These are phyloP conservation scores for Lipophrys pholis DNA, from an alignment of 2,113 vertebrate genomes.

Conservation along the genomic window DNA sequence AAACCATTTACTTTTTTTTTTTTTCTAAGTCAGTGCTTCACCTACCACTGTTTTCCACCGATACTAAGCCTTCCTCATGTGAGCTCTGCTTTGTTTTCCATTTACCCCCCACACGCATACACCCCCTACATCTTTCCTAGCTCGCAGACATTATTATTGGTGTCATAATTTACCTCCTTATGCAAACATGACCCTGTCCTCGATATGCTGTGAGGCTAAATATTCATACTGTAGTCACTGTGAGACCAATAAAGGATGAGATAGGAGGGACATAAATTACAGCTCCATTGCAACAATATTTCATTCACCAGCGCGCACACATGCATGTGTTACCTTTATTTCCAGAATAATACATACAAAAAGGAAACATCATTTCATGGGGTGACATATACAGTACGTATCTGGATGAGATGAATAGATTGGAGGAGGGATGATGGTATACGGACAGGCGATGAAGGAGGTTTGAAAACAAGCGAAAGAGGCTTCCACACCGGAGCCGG, in stretches of 20 bases:
- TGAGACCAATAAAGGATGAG: slow-evolving; percentile 73
- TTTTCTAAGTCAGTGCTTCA: not conserved
- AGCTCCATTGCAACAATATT: slow-evolving; percentile 33
- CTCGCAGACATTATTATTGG: slow-evolving; percentile 65
- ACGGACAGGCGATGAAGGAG: slow-evolving; percentile 12
- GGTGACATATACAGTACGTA: slow-evolving; percentile 43
- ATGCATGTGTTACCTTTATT: slow-evolving; percentile 10
- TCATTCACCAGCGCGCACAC: slow-evolving; percentile 34
- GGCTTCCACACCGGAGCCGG: slow-evolving; percentile 5
- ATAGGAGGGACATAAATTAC: slow-evolving; percentile 73
- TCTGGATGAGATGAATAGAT: slow-evolving; percentile 57
- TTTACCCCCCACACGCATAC: not conserved
- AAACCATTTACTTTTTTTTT: not conserved
- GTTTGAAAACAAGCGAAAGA: slow-evolving; percentile 23
- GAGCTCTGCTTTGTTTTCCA: slow-evolving; percentile 7
- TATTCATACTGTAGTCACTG: slow-evolving; percentile 79
- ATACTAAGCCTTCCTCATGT: not conserved
- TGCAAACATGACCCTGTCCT: slow-evolving; percentile 82
- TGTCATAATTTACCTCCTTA: slow-evolving; percentile 81
- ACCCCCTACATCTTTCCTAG: slow-evolving; percentile 17
- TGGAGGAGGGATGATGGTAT: slow-evolving; percentile 16
- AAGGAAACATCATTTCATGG: slow-evolving; percentile 48
- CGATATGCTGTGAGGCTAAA: slow-evolving; percentile 65
- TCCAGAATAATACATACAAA: slow-evolving; percentile 42
- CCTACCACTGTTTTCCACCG: not conserved